phyloP scores from a whole-genome alignment of 2,797 vertebrate species.

The Aeoliscus strigatus region DNA sequence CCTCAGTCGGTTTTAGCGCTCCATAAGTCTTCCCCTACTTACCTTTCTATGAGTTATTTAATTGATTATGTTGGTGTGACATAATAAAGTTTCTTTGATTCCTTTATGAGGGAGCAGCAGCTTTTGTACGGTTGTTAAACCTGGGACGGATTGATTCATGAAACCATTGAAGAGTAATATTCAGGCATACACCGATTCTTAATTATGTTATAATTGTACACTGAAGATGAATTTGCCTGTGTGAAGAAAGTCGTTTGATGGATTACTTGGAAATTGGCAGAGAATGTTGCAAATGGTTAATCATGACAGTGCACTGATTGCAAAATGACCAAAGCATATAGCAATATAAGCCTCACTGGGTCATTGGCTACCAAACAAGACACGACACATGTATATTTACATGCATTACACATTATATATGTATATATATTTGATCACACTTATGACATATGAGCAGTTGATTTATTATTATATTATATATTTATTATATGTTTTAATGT shows the following conservation, averaged over 20 bases:
- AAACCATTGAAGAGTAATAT: conserved; percentile 51
- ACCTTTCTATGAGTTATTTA: too few species aligned
- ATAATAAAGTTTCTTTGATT: too few species aligned
- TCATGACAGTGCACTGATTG: conserved; percentile 10
- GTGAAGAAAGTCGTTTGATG: conserved; percentile 49
- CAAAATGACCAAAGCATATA: conserved; percentile 24
- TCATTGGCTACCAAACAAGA: conserved; percentile 3
- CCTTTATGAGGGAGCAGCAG: neutral
- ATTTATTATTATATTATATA: conserved; percentile 63
- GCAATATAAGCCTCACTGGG: conserved; percentile 2
- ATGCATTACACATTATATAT: too few species aligned
- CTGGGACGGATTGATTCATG: conserved; percentile 51
- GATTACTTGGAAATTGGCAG: conserved; percentile 51
- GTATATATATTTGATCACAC: too few species aligned
- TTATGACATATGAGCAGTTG: conserved; percentile 55
- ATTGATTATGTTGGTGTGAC: too few species aligned
- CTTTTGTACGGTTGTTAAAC: conserved; percentile 9
- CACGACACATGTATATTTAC: conserved; percentile 8
- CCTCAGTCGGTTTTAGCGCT: too few species aligned
- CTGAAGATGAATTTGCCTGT: conserved; percentile 54
- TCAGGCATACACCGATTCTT: conserved; percentile 40
- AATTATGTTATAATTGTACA: conserved; percentile 58
- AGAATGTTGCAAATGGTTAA: conserved; percentile 21
- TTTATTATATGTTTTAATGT: too few species aligned
- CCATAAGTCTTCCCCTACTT: too few species aligned